Base-by-base conservation (phyloP, 2,888 invertebrate species). In the Hanleya hanleyi region DNA sequence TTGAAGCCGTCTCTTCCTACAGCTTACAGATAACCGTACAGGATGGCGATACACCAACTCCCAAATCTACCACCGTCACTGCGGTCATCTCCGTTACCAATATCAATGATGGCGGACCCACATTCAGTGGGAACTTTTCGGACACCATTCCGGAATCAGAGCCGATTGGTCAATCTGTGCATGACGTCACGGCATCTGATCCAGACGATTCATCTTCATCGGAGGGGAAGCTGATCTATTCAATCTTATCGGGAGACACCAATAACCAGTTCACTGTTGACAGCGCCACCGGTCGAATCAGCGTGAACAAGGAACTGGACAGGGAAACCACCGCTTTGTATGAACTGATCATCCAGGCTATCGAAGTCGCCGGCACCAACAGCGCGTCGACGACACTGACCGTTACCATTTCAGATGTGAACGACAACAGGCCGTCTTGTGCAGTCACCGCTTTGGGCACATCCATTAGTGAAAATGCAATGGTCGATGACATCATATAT, bases 61-160 rank as follows among this genome's bases (percentile, higher is more conserved):
- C 38, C 32, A 26, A 26, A 38, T 77, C 78, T n/a, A 79, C 79
- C 6, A 69, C 74, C 0, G 73, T 83, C 36, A 71, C 77, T 38
- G 77, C 84, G 0, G 78, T 78, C 50, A 74, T 86, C 33, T 69
- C 73, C 15, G 77, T 86, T 1, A 73, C 72, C 15, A 80, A 84
- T 71, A 73, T 81, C 3, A 86, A 84, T 65, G 84, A 86, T 33
- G 84, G 81, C 1, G 76, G 73, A 7, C 85, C 84, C 7, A 32
- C 71, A 0, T 84, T 84, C 69, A 35, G 67, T 1, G 70, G 74
- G 7, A 22, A 73, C 0, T 79, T 75, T 57, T 70, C 80, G 18
- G 73, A 57, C 6, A 64, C 76, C 18, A 67, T 81, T 1, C 51
- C 29, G 4, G 71, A 71, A 67, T 18, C 41, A 9, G 49, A 5